Conservation (phyloP, 1,140 invertebrate genomes). For the Pteromalus puparum region DNA sequence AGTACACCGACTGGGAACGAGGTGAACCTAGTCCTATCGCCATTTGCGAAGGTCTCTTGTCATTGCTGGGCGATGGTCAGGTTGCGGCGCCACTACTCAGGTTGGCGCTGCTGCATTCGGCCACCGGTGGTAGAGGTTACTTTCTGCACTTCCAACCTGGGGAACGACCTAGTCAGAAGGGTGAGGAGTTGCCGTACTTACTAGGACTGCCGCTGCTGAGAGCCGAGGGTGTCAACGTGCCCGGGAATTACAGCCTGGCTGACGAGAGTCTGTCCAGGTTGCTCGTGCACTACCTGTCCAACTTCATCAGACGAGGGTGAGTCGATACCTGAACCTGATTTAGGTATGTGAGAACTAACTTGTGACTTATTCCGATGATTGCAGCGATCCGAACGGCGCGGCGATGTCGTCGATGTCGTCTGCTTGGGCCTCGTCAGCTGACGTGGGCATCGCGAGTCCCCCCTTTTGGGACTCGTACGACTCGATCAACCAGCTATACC, state of each 20-base stretch:
- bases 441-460: slow-evolving; percentile 63
- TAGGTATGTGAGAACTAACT: too few relatives aligned
- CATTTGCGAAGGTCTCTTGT: slow-evolving; percentile 71
- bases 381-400: slow-evolving; percentile 83
- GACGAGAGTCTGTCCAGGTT: slow-evolving; percentile 85
- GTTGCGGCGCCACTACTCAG: slow-evolving; percentile 88
- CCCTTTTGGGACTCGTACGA: slow-evolving; percentile 94
- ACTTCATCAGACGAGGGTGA: slow-evolving; percentile 89
- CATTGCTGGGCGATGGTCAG: slow-evolving; percentile 89
- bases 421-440: slow-evolving; percentile 52
- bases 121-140: slow-evolving; percentile 86
- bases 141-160: slow-evolving; percentile 92
- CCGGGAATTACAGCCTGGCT: slow-evolving; percentile 82
- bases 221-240: slow-evolving; percentile 70
- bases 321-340: slow-evolving; percentile 59
- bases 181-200: slow-evolving; percentile 96
- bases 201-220: slow-evolving; percentile 91
- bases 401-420: slow-evolving; percentile 57
- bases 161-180: slow-evolving; percentile 86
- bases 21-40: slow-evolving; percentile 84
- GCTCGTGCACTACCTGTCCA: slow-evolving; percentile 88
- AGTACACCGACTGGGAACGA: slow-evolving; percentile 95
- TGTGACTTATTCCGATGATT: not conserved
- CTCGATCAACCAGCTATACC: slow-evolving; percentile 90
- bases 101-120: slow-evolving; percentile 87